phyloP scores from a whole-genome alignment of 2,888 invertebrate species.

The Allolobophora icterica region DNA sequence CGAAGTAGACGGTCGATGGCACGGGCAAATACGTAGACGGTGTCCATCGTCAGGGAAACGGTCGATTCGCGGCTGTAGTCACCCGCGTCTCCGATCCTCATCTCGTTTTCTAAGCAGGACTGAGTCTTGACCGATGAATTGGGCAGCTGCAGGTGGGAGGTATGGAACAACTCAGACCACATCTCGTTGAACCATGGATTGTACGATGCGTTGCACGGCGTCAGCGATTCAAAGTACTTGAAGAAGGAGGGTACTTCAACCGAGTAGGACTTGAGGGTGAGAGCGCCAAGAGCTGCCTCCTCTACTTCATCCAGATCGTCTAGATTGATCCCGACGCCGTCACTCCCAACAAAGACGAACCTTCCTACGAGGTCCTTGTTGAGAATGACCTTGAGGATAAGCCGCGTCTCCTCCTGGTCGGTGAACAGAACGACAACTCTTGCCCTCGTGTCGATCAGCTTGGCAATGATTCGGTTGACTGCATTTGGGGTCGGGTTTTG shows the following conservation, averaged over 20 bases:
- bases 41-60: constrained; percentile 50
- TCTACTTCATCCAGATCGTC: constrained; percentile 48
- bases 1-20: constrained; percentile 50
- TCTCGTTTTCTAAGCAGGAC: background rate
- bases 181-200: constrained; percentile 56
- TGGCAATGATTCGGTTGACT: constrained; percentile 26
- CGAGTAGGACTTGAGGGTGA: constrained; percentile 47
- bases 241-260: constrained; percentile 43
- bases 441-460: constrained; percentile 43
- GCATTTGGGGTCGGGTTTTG: constrained; percentile 24
- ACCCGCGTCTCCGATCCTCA: background rate
- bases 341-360: constrained; percentile 58
- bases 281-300: constrained; percentile 50
- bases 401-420: constrained; percentile 52
- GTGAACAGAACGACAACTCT: constrained; percentile 55
- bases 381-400: constrained; percentile 50
- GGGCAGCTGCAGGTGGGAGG: no score
- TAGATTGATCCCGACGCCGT: constrained; percentile 51
- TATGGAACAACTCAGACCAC: constrained; percentile 52
- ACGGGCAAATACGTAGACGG: constrained; percentile 52
- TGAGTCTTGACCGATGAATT: background rate
- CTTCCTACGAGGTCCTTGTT: constrained; percentile 46
- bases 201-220: constrained; percentile 41
- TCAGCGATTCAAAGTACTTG: constrained; percentile 51
- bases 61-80: constrained; percentile 42